Evolutionary conservation across 2,888 invertebrate species (phyloP).

Genomic region (Lasioglossum morio): DNA sequence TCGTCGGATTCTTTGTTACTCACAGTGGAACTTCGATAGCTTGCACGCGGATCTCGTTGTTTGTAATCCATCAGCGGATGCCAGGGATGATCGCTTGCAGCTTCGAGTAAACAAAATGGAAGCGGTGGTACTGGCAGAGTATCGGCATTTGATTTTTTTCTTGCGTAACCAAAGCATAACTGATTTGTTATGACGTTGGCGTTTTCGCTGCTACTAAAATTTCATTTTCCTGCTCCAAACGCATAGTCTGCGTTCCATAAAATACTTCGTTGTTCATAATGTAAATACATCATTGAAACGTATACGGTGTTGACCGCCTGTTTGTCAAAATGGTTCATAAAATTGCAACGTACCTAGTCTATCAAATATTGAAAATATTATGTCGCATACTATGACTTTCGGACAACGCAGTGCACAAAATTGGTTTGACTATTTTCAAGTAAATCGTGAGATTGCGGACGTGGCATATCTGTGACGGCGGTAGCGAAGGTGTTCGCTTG

Average conservation of each 20-base stretch:
- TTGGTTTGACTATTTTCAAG: no score
- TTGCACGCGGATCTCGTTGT: neutral
- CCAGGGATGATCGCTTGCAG: conserved; percentile 1
- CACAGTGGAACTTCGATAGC: neutral
- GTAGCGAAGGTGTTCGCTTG: neutral
- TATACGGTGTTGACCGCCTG: no score
- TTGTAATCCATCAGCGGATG: neutral
- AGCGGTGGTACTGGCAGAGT: neutral
- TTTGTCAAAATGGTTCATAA: no score
- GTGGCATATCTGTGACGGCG: neutral
- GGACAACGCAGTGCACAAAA: neutral
- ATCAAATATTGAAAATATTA: neutral
- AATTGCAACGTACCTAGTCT: neutral
- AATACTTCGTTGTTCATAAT: no score
- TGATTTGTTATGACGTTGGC: neutral
- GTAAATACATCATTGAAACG: no score
- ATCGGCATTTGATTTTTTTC: neutral
- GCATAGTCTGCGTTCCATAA: no score
- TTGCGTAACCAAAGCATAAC: neutral
- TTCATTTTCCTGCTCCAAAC: neutral
- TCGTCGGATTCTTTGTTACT: neutral
- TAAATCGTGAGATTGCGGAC: neutral
- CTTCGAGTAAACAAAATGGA: neutral
- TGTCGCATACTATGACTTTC: neutral
- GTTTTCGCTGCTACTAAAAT: neutral